A percentile compares a stretch with the other conserved stretches of the same genome.
phyloP scores from a whole-genome alignment of 1,140 invertebrate species.

The Metaphire vulgaris region DNA sequence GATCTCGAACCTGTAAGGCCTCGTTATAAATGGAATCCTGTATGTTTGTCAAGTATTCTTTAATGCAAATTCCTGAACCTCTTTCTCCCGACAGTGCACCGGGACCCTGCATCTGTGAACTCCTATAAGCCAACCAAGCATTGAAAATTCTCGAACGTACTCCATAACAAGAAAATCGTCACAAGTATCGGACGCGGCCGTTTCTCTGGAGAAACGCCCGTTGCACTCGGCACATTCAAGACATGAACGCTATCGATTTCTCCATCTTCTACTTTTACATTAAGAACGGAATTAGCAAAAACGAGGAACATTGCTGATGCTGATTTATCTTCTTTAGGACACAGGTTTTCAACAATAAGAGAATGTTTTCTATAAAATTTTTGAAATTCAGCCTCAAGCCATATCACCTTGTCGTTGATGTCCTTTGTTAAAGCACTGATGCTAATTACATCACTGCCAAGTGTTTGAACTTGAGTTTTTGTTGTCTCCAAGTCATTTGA shows the following conservation, averaged over 20 bases:
- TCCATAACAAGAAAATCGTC: slow-evolving; percentile 15
- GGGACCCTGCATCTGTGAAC: background rate
- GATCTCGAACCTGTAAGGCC: slow-evolving; percentile 7
- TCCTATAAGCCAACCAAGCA: slow-evolving; percentile 13
- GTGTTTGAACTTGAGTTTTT: background rate
- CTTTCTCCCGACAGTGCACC: slow-evolving; percentile 14
- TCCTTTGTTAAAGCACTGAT: background rate
- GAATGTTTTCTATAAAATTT: slow-evolving; percentile 19
- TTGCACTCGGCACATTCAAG: background rate
- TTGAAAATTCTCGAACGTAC: slow-evolving; percentile 6
- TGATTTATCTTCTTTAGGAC: slow-evolving; percentile 21
- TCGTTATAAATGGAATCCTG: slow-evolving; percentile 13
- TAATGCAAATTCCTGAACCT: slow-evolving; percentile 13
- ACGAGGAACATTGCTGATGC: slow-evolving; percentile 11
- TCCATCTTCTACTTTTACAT: slow-evolving; percentile 8
- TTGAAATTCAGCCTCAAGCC: slow-evolving; percentile 15
- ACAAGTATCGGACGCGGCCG: slow-evolving; percentile 11
- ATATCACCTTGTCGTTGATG: background rate
- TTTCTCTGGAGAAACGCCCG: slow-evolving; percentile 5
- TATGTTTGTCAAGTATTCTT: slow-evolving; percentile 18
- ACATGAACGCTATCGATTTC: slow-evolving; percentile 17
- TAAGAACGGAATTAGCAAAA: slow-evolving; percentile 16
- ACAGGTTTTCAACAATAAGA: slow-evolving; percentile 19
- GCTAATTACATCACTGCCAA: background rate
- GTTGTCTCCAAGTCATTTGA: background rate